A percentile compares a stretch with the other conserved stretches of the same genome.
Evolutionary conservation across 35 echinoderm and acorn worm species (phyloP).

Genomic region (Apostichopus japonicus): DNA sequence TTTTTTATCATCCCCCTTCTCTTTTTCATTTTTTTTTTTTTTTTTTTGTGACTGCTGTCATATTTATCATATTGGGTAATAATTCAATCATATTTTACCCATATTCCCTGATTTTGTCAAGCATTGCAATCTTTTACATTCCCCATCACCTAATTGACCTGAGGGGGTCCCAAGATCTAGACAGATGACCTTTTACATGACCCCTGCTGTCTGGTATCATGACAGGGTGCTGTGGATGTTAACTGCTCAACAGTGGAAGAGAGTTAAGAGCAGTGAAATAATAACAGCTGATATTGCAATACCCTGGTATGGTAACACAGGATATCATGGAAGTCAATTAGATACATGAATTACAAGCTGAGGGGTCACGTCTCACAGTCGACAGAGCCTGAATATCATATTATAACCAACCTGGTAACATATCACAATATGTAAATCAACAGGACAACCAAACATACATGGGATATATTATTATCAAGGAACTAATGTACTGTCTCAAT

Average conservation of each 20-base stretch:
- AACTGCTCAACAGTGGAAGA: not conserved
- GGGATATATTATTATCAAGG: no score
- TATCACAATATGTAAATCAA: no score
- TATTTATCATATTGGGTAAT: constrained; percentile 36
- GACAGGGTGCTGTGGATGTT: constrained; percentile 14
- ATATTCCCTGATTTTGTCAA: constrained; percentile 7
- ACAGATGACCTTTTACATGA: constrained; percentile 44
- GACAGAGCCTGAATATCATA: no score
- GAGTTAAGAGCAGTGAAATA: not conserved
- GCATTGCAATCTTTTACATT: constrained; percentile 42
- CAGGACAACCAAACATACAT: no score
- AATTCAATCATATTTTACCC: constrained; percentile 32
- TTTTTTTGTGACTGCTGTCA: constrained; percentile 1
- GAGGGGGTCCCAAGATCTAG: constrained; percentile 35
- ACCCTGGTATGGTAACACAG: constrained; percentile 16
- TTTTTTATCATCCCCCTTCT: not conserved
- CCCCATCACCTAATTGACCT: constrained; percentile 46
- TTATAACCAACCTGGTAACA: no score
- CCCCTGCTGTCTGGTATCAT: constrained; percentile 46
- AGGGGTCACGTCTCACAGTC: not conserved
- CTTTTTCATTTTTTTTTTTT: not conserved
- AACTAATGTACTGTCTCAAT: no score
- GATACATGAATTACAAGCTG: constrained; percentile 21
- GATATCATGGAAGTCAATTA: constrained; percentile 25
- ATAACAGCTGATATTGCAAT: constrained; percentile 17